phyloP scores from a whole-genome alignment of 1,140 invertebrate species.

The Aphelenchoides besseyi region DNA sequence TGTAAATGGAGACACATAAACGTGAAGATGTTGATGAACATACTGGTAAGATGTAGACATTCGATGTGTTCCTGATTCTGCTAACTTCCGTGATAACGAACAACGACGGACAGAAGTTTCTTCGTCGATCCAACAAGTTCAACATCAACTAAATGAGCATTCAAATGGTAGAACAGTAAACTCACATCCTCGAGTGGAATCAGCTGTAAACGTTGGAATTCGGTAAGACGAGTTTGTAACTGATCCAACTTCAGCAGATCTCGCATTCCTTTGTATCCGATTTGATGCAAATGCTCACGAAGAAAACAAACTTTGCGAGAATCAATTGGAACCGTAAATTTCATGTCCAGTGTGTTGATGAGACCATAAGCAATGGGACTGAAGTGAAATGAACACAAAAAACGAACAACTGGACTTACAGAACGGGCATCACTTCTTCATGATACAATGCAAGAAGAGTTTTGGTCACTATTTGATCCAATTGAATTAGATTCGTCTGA shows the following conservation, averaged over 20 bases:
- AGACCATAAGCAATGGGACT: slow-evolving; percentile 23
- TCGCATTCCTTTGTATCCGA: slow-evolving; percentile 48
- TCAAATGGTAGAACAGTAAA: not conserved
- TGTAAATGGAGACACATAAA: slow-evolving; percentile 24
- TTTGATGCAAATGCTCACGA: slow-evolving; percentile 38
- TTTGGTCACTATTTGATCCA: slow-evolving; percentile 46
- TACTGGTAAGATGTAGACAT: slow-evolving; percentile 47
- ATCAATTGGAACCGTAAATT: slow-evolving; percentile 42
- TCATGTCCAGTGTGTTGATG: slow-evolving; percentile 43
- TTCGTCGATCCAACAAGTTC: slow-evolving; percentile 39
- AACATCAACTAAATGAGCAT: slow-evolving; percentile 34
- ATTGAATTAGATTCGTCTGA: slow-evolving; percentile 26
- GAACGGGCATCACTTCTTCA: slow-evolving; percentile 31
- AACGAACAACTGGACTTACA: slow-evolving; percentile 29
- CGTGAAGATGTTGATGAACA: not conserved
- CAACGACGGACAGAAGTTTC: slow-evolving; percentile 45
- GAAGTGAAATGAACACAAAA: slow-evolving; percentile 26
- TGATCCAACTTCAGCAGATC: slow-evolving; percentile 46
- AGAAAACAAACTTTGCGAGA: slow-evolving; percentile 39
- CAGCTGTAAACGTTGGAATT: slow-evolving; percentile 46
- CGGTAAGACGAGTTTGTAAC: slow-evolving; percentile 29
- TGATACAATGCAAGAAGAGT: slow-evolving; percentile 35
- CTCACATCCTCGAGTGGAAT: slow-evolving; percentile 34
- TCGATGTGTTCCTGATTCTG: slow-evolving; percentile 33
- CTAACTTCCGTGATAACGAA: slow-evolving; percentile 49